These are phyloP conservation scores for Aphelinus atriplicis DNA, from an alignment of 1,140 invertebrate genomes.

Conservation along the genomic window DNA sequence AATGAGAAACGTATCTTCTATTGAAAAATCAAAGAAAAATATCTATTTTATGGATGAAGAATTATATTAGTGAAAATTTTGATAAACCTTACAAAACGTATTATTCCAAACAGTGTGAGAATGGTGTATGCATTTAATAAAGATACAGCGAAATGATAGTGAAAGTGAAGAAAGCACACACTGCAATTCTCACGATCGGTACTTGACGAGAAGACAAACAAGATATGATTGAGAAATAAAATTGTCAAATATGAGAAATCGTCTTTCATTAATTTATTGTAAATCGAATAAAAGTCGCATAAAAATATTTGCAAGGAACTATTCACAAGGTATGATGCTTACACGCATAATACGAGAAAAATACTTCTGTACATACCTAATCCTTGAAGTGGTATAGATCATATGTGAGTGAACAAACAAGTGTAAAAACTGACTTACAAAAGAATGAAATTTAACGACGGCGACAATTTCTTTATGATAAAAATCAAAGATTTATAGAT, in stretches of 20 bases:
- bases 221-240: too few species aligned
- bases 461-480: conserved; percentile 19
- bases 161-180: conserved; percentile 24
- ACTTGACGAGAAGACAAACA: too few species aligned
- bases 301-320: conserved; percentile 1
- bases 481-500: neutral
- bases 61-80: conserved; percentile 14
- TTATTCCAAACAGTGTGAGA: conserved; percentile 3
- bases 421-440: too few species aligned
- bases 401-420: too few species aligned
- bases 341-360: too few species aligned
- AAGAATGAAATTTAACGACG: neutral
- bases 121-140: conserved; percentile 34
- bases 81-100: conserved; percentile 15
- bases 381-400: too few species aligned
- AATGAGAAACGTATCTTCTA: conserved; percentile 16
- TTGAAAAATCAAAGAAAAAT: neutral
- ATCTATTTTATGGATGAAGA: conserved; percentile 14
- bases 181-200: neutral
- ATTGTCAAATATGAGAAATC: conserved; percentile 37
- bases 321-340: too few species aligned
- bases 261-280: conserved; percentile 63
- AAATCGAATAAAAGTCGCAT: conserved; percentile 53
- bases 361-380: too few species aligned
- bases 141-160: conserved; percentile 36